A percentile compares a stretch with the other conserved stretches of the same genome.
Conservation (phyloP, 2,113 vertebrate species). For the Pterocles burchelli region DNA sequence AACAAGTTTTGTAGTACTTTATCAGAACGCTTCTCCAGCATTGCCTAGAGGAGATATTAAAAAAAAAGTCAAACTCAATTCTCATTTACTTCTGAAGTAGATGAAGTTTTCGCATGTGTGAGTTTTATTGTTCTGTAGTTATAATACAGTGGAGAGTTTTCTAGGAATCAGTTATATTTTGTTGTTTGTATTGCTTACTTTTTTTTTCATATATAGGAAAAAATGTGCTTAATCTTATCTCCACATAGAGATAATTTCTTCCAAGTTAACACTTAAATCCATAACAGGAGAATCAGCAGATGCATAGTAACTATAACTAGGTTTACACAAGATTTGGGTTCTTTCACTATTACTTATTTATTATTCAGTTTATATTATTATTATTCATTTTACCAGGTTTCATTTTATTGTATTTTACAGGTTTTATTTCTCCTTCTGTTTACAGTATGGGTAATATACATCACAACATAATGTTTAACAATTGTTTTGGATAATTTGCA, state of each 20-base stretch:
- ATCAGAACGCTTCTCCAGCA: not conserved
- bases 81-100: not conserved
- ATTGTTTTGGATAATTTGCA: not conserved
- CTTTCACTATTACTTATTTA: not conserved
- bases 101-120: not conserved
- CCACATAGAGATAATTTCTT: not conserved
- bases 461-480: not conserved
- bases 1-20: not conserved
- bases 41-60: slow-evolving; percentile 11
- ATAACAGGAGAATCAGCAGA: not conserved
- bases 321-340: not conserved
- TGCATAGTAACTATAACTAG: not conserved
- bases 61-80: slow-evolving; percentile 13
- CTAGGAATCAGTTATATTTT: not conserved
- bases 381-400: not conserved
- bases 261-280: not conserved
- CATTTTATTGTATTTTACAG: not conserved
- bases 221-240: not conserved
- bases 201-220: not conserved
- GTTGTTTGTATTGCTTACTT: not conserved
- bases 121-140: not conserved
- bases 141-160: not conserved
- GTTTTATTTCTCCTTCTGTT: not conserved
- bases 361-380: not conserved
- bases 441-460: not conserved